Conservation (phyloP, 1,140 invertebrate genomes). For the Phocides pigmalion region DNA sequence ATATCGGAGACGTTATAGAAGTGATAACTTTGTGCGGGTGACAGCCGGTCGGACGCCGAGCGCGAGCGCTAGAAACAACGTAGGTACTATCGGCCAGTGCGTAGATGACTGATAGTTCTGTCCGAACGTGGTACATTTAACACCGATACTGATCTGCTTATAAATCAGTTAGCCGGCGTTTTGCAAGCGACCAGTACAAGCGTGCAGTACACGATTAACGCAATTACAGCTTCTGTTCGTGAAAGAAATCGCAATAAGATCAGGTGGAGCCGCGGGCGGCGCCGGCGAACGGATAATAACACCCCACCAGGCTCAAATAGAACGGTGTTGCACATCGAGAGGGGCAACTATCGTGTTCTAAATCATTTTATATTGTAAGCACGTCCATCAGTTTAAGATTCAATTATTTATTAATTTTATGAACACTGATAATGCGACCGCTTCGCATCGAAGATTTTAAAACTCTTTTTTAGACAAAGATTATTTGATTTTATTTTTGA, state of each 20-base stretch:
- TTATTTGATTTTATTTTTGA: too few relatives aligned
- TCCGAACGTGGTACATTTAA: constrained; percentile 51
- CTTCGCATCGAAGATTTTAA: background rate
- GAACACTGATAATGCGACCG: constrained; percentile 2
- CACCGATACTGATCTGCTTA: constrained; percentile 59
- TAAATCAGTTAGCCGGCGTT: constrained; percentile 58
- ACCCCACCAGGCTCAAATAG: constrained; percentile 64
- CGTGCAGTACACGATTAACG: constrained; percentile 50
- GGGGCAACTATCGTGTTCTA: constrained; percentile 52
- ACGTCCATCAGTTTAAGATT: constrained; percentile 29
- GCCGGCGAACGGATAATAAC: constrained; percentile 65
- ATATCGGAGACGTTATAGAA: constrained; percentile 69
- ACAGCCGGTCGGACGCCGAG: constrained; percentile 52
- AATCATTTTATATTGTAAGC: constrained; percentile 30
- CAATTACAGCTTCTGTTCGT: constrained; percentile 67
- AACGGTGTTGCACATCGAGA: constrained; percentile 40
- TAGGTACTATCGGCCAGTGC: constrained; percentile 47
- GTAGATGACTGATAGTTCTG: constrained; percentile 63
- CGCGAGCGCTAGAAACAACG: constrained; percentile 37
- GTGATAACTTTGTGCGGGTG: constrained; percentile 71
- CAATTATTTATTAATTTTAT: constrained; percentile 28
- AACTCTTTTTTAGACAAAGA: background rate
- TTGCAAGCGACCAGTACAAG: constrained; percentile 52
- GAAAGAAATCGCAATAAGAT: constrained; percentile 72
- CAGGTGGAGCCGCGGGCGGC: constrained; percentile 56